Base-by-base conservation (phyloP, 2,113 vertebrate species). In the Tachysurus vachellii region DNA sequence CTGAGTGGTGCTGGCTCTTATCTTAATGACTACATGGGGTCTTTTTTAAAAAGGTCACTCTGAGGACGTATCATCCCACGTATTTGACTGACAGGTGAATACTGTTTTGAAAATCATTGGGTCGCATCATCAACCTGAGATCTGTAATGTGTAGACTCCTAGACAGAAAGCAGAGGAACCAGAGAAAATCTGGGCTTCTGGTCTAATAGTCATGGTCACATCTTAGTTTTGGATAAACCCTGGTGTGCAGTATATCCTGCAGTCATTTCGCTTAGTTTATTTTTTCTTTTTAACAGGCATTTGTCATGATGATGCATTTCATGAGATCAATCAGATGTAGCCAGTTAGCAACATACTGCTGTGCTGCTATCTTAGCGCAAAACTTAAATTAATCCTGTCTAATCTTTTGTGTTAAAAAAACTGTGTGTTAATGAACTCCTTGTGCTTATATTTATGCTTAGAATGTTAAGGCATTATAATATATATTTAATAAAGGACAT, bases 11-110 rank as follows among this genome's bases (percentile, higher is more conserved):
- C 87, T 70, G 88, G 85, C 87, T 90, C 89, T 94, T 95, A 95
- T 95, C 95, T 94, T 93, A 94, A 96, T 94, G 93, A 94, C 91
- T 91, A 94, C 93, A 92, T 90, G 87, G 76, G 89, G 92, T 89
- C 92, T 93, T 94, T 36, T 95, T 94, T 91, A 92, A 93, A 81
- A 92, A 93, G 94, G 92, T 94, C 95, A 93, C 89, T 88, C 70
- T 89, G n/a, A 75, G 62, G 85, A 89, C 90, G 62, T 61, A 42
- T 66, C 86, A 82, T 23, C 47, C 61, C 23, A 16, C 23, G 19
- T 79, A 71, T 53, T 54, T 81, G 85, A 81, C 44, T 86, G 86
- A 90, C 87, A 77, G 31, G 61, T 80, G 31, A 47, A 76, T 26
- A 16, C n/a, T 64, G 26, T 21, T 66, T 53, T 79, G n/a, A 62